phyloP scores from a whole-genome alignment of 2,888 invertebrate genomes.

The Amphipyra tragopoginis region DNA sequence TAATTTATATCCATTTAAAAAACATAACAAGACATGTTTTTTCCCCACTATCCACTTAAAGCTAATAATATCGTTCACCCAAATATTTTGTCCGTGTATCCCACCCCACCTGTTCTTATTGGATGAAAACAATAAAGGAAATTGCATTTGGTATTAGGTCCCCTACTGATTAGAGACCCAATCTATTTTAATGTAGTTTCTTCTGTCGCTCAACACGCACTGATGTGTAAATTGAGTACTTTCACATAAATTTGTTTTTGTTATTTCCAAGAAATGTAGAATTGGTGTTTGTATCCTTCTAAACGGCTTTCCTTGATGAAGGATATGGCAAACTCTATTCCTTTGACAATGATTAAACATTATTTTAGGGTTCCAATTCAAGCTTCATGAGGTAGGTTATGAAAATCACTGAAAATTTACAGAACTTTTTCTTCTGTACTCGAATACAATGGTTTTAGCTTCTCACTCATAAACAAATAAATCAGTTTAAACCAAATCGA shows the following conservation, averaged over 20 bases:
- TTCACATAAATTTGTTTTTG: constrained; percentile 7
- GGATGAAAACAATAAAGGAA: constrained; percentile 73
- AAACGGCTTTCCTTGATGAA: too few species aligned
- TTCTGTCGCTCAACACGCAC: constrained; percentile 58
- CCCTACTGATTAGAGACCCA: constrained; percentile 69
- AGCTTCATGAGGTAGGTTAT: too few species aligned
- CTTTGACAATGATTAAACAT: too few species aligned
- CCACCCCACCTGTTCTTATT: constrained; percentile 68
- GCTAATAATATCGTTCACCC: constrained; percentile 39
- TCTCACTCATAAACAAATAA: constrained; percentile 22
- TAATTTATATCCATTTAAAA: constrained; percentile 6
- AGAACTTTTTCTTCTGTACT: background rate
- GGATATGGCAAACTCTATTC: too few species aligned
- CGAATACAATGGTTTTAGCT: background rate
- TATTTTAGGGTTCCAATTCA: too few species aligned
- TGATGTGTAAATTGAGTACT: constrained; percentile 47
- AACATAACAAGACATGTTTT: constrained; percentile 16
- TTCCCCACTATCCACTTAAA: constrained; percentile 16
- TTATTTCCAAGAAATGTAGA: background rate
- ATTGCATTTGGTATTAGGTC: constrained; percentile 71
- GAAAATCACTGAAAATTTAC: too few species aligned
- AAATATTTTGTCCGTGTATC: constrained; percentile 29
- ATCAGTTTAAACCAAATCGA: constrained; percentile 30
- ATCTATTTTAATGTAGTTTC: constrained; percentile 72
- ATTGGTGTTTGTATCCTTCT: too few species aligned